Evolutionary conservation across 2,797 vertebrate species (phyloP).

Genomic region (Ciconia nigra): DNA sequence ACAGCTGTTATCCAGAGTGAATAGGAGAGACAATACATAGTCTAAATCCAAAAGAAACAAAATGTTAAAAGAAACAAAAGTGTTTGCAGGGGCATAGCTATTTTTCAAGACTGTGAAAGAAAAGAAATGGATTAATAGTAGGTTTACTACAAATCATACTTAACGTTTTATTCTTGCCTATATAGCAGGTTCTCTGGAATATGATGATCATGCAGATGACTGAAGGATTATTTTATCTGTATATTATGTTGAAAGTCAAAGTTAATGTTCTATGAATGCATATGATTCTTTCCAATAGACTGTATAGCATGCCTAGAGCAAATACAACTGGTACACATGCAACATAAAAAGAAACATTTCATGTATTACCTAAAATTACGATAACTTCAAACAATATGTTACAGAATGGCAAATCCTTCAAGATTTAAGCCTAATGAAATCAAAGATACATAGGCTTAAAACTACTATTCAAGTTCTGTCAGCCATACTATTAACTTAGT

Average conservation of each 20-base stretch:
- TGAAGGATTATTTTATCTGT: neutral
- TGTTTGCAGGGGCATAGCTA: neutral
- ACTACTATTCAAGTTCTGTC: neutral
- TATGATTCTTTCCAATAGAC: neutral
- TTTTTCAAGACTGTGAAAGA: neutral
- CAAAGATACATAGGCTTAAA: neutral
- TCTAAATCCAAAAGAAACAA: neutral
- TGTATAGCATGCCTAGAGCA: fast-evolving
- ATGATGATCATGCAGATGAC: neutral
- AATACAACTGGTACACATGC: neutral
- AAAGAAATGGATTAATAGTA: neutral
- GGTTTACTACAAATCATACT: neutral
- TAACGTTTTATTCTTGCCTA: neutral
- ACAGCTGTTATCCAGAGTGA: neutral
- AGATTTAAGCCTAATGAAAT: slow-evolving; percentile 46
- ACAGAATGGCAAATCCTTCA: neutral
- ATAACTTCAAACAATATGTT: slow-evolving; percentile 13
- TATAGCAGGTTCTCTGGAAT: neutral
- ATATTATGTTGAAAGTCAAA: neutral
- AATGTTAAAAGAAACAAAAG: neutral
- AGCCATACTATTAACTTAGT: slow-evolving; percentile 35
- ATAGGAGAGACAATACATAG: neutral
- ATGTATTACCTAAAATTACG: neutral
- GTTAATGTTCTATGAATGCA: neutral
- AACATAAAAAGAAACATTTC: neutral